A percentile compares a stretch with the other conserved stretches of the same genome.
Evolutionary conservation across 2,888 invertebrate genomes (phyloP).

Genomic region (Coelinius sp.): DNA sequence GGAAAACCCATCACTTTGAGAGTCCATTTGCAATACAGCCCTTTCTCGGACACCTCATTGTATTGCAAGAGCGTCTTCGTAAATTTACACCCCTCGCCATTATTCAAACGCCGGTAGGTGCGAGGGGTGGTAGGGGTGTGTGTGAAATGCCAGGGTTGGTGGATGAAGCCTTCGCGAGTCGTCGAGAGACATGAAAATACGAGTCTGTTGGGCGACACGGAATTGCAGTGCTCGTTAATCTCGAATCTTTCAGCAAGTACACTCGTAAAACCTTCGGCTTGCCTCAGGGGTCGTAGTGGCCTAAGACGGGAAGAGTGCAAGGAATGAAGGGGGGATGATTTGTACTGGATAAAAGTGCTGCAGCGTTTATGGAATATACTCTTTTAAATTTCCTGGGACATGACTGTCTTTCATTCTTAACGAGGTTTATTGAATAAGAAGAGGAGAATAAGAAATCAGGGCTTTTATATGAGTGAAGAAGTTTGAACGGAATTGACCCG

Average conservation of each 20-base stretch:
- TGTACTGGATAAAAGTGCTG: conserved; percentile 44
- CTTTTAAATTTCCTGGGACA: background rate
- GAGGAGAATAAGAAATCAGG: background rate
- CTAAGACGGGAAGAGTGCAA: conserved; percentile 24
- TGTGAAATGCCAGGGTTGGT: background rate
- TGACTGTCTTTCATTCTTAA: background rate
- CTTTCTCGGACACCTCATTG: conserved; percentile 14
- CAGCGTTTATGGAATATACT: conserved; percentile 4
- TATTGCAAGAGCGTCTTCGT: conserved; percentile 6
- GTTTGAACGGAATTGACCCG: background rate
- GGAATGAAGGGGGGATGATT: conserved; percentile 40
- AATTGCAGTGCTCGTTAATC: conserved; percentile 51
- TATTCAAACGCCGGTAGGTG: conserved; percentile 24
- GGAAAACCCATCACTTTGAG: conserved; percentile 15
- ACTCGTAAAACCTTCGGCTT: conserved; percentile 49
- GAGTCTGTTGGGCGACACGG: conserved; percentile 44
- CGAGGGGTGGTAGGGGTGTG: background rate
- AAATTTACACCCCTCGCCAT: conserved; percentile 26
- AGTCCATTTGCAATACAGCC: conserved; percentile 8
- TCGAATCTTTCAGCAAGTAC: conserved; percentile 48
- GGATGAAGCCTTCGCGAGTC: conserved; percentile 17
- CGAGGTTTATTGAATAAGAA: background rate
- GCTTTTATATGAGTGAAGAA: background rate
- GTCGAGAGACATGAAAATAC: conserved; percentile 36
- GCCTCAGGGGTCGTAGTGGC: conserved; percentile 32